Evolutionary conservation across 2,888 invertebrate genomes (phyloP).

Genomic region (Petrolisthes cinctipes): DNA sequence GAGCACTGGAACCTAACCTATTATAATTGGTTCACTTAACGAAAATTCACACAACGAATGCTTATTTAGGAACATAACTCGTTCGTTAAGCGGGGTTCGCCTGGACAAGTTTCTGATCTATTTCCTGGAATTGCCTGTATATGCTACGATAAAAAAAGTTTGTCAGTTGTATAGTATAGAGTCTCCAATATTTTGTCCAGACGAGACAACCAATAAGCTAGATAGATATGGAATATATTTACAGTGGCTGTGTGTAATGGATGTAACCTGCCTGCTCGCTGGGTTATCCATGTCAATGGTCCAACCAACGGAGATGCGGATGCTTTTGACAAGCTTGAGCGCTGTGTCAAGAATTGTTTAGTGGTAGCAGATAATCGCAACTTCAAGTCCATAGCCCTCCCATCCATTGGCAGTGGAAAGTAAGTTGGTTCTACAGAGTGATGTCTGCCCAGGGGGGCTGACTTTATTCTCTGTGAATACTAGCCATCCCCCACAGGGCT

Average conservation of each 20-base stretch:
- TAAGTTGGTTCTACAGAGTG: constrained; percentile 67
- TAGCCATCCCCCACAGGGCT: too few species aligned
- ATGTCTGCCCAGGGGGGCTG: too few species aligned
- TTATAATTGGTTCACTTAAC: too few species aligned
- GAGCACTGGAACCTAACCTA: too few species aligned
- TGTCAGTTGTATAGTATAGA: background rate
- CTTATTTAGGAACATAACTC: too few species aligned
- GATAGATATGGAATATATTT: background rate
- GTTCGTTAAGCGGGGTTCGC: too few species aligned
- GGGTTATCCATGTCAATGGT: constrained; percentile 72
- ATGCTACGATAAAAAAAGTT: too few species aligned
- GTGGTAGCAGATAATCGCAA: constrained; percentile 71
- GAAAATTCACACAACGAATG: too few species aligned
- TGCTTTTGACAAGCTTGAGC: constrained; percentile 69
- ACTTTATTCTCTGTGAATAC: too few species aligned
- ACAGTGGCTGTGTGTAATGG: constrained; percentile 71
- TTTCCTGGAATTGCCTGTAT: too few species aligned
- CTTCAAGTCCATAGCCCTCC: constrained; percentile 71
- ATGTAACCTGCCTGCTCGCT: constrained; percentile 70
- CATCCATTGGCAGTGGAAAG: constrained; percentile 72
- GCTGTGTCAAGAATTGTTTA: constrained; percentile 71
- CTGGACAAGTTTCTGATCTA: too few species aligned
- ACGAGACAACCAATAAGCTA: background rate
- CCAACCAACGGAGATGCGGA: constrained; percentile 70
- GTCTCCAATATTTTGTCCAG: constrained; percentile 5